Percentiles rank a stretch among this genome's conserved stretches.
Conservation (phyloP, 2,888 invertebrate species). For the Endomychus coccineus region DNA sequence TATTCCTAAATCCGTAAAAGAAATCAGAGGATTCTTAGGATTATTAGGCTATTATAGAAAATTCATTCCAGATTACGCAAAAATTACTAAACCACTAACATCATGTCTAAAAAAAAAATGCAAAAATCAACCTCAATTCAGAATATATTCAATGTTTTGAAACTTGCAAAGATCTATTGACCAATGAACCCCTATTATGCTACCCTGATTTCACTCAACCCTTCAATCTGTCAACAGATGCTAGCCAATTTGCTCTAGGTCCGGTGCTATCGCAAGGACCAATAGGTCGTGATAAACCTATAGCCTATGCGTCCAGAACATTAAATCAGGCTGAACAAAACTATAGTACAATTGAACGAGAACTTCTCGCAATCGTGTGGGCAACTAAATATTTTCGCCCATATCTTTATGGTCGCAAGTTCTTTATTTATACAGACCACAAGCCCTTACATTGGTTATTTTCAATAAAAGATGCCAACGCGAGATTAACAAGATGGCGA, state of each 20-base stretch:
- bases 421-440: conserved; percentile 35
- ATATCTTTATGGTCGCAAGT: conserved; percentile 36
- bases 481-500: conserved; percentile 31
- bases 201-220: conserved; percentile 24
- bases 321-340: conserved; percentile 33
- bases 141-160: conserved; percentile 16
- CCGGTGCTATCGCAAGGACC: conserved; percentile 30
- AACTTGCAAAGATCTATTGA: conserved; percentile 14
- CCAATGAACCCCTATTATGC: conserved; percentile 18
- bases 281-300: conserved; percentile 29
- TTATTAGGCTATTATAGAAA: conserved; percentile 31
- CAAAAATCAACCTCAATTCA: conserved; percentile 16
- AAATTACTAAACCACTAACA: conserved; percentile 27
- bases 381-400: conserved; percentile 33
- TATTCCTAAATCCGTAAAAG: conserved; percentile 15
- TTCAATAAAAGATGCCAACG: conserved; percentile 29
- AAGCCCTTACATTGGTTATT: conserved; percentile 34
- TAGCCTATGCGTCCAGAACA: conserved; percentile 35
- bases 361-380: conserved; percentile 37
- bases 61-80: conserved; percentile 29
- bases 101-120: conserved; percentile 20
- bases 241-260: conserved; percentile 31
- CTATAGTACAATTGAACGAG: conserved; percentile 36
- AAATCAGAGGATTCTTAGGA: conserved; percentile 30
- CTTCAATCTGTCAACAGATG: conserved; percentile 35